phyloP scores from a whole-genome alignment of 2,888 invertebrate species.

The Dolomedes plantarius region DNA sequence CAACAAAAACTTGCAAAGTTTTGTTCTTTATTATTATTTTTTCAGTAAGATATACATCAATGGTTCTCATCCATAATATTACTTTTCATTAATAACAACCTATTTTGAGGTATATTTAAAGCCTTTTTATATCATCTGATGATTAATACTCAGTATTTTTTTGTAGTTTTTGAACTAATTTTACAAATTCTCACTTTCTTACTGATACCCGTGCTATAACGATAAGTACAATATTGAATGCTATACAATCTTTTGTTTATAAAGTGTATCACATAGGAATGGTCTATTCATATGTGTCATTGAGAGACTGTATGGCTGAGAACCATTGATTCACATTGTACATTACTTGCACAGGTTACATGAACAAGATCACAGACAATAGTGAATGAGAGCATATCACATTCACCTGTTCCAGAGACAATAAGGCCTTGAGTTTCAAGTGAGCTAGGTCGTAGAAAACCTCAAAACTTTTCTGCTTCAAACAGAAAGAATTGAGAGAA shows the following conservation, averaged over 20 bases:
- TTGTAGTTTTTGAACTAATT: no score
- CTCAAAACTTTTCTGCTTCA: conserved; percentile 1
- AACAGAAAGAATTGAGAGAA: neutral
- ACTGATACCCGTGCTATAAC: no score
- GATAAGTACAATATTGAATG: no score
- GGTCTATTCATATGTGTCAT: no score
- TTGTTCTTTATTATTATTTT: conserved; percentile 20
- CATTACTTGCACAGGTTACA: conserved; percentile 64
- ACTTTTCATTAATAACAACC: neutral
- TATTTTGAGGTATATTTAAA: neutral
- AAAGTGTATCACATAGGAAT: no score
- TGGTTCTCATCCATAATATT: neutral
- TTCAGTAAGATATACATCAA: neutral
- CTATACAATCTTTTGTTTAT: no score
- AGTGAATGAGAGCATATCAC: conserved; percentile 57
- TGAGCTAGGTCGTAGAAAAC: conserved; percentile 56
- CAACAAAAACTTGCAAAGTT: conserved; percentile 55
- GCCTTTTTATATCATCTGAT: no score
- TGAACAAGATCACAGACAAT: conserved; percentile 71
- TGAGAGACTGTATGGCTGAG: no score
- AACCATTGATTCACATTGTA: conserved; percentile 38
- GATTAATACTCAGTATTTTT: no score
- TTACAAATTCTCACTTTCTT: no score
- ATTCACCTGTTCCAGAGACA: conserved; percentile 71
- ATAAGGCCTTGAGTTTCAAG: conserved; percentile 72